A percentile compares a stretch with the other conserved stretches of the same genome.
Evolutionary conservation across 2,113 vertebrate genomes (phyloP).

Genomic region (Oryzias javanicus): DNA sequence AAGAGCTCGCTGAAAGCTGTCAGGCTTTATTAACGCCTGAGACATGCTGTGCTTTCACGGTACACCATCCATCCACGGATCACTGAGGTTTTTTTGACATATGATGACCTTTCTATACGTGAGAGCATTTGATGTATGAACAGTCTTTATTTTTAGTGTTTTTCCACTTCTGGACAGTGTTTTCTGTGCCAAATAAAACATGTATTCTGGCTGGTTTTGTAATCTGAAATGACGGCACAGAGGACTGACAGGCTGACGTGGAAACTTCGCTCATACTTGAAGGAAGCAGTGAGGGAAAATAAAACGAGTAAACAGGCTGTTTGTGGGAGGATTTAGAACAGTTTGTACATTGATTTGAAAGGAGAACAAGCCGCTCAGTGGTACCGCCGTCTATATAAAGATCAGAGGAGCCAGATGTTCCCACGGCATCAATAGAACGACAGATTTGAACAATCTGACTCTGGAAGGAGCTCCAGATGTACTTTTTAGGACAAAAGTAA

Average conservation of each 20-base stretch:
- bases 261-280: neutral
- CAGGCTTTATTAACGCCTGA: conserved; percentile 32
- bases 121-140: conserved; percentile 58
- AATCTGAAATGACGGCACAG: neutral
- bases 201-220: conserved; percentile 76
- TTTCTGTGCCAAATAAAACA: conserved; percentile 80
- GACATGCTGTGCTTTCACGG: conserved; percentile 28
- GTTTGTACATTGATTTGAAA: conserved; percentile 38
- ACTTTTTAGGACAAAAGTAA: conserved; percentile 9
- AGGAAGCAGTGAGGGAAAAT: neutral
- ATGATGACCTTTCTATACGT: conserved; percentile 48
- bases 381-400: conserved; percentile 51
- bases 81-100: conserved; percentile 44
- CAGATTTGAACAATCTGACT: conserved; percentile 17
- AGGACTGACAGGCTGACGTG: conserved; percentile 8
- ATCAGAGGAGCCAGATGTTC: conserved; percentile 64
- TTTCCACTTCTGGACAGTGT: conserved; percentile 74
- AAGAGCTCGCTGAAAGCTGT: conserved; percentile 19
- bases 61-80: conserved; percentile 22
- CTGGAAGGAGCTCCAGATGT: conserved; percentile 2
- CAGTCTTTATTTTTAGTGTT: conserved; percentile 75
- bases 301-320: conserved; percentile 28
- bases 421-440: conserved; percentile 45
- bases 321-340: conserved; percentile 26
- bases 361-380: conserved; percentile 19